phyloP scores from a whole-genome alignment of 2,888 invertebrate species.

The Folsomia candida region DNA sequence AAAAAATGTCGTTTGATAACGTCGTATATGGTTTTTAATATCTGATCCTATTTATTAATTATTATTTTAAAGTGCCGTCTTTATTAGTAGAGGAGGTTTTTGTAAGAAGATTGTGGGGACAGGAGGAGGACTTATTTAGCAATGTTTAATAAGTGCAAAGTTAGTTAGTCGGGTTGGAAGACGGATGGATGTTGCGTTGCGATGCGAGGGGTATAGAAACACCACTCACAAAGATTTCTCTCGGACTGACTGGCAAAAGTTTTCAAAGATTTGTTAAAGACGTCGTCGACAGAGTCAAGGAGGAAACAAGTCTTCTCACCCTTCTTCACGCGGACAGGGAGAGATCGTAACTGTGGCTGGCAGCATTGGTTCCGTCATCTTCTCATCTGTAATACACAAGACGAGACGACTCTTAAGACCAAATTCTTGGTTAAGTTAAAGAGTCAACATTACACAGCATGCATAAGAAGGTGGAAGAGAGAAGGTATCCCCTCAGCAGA shows the following conservation, averaged over 20 bases:
- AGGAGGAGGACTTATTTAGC: background rate
- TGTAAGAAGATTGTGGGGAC: too few species aligned
- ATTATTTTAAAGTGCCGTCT: too few species aligned
- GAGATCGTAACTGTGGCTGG: background rate
- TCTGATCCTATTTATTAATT: background rate
- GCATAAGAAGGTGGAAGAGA: background rate
- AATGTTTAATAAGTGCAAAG: background rate
- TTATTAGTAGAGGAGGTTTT: too few species aligned
- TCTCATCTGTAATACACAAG: background rate
- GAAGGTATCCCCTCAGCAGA: background rate
- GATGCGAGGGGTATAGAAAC: background rate
- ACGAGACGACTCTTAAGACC: background rate
- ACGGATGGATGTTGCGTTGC: background rate
- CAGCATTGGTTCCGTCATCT: background rate
- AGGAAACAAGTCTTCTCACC: background rate
- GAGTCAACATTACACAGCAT: constrained; percentile 1
- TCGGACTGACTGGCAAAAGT: background rate
- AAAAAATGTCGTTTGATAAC: too few species aligned
- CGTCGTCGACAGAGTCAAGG: too few species aligned
- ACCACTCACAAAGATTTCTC: background rate
- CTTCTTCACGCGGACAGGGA: background rate
- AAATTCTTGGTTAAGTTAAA: constrained; percentile 5
- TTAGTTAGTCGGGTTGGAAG: background rate
- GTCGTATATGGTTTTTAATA: too few species aligned
- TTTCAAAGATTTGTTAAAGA: constrained; percentile 1